Evolutionary conservation across 2,888 invertebrate species (phyloP), one percentile per base, ranked within the genome.

Genomic region (Papilio protenor): DNA sequence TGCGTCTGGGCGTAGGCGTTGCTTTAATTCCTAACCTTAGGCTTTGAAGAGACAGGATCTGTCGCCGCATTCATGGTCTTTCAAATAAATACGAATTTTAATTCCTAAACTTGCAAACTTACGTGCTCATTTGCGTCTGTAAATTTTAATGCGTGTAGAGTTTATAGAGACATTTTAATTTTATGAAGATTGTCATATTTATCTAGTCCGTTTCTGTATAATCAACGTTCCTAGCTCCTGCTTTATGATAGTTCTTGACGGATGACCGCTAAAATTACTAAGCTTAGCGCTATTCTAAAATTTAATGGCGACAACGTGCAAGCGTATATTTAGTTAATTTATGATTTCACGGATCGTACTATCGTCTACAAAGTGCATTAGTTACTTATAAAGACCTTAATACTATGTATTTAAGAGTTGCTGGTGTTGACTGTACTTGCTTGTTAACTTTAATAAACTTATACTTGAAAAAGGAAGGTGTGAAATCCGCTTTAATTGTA

Each of bases 1-100:
- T 82, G 81, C 78, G 80, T 81, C 79, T 71, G 81, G 80, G 33
- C 72, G 79, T 77, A 77, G 80, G 79, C 55, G 80, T 76, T 49
- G 57, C 77, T 76, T 81, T 82, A 79, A 81, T 81, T 82, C 80
- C 52, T 52, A 52, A 16, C 14, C 52, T 52, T 52, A 3, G 52
- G n/a, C 6, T 16, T 52, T 52, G 14, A 52, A 52, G 52, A 52
- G 16, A 52, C 52, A 52, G 16, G 52, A 52, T 16, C 16, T 52
- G 18, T 52, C 18, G 3, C 52, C 14, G 16, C 52, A 57, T 52
- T 49, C 5, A n/a, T n/a, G n/a, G 1, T 8, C 40, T 40, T 40
- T 8, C 8, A 40, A 40, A 40, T 6, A 8, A 40, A 40, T 40
- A 33, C 27, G 27, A 27, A 40, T 8, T 40, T 0, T 40, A 8